Evolutionary conservation across 2,888 invertebrate species (phyloP), one percentile per base, ranked within the genome.

Genomic region (Drosophila nigricruria): DNA sequence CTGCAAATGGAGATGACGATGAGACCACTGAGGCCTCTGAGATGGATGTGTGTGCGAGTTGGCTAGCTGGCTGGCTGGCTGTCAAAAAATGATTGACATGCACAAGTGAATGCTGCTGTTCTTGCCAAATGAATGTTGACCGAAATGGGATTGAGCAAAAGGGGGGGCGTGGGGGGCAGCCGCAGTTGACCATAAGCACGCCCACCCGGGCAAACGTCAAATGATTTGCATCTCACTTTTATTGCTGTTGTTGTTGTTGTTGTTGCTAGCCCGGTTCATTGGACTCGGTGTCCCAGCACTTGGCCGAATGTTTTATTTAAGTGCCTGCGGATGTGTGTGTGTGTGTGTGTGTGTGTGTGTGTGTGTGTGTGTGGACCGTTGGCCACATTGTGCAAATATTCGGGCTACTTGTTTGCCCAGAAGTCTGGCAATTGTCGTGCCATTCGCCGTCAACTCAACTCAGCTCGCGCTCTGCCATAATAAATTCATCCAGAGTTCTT

Each of bases 71-170:
- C 81, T 62, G 67, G 73, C 50, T 70, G 64, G 57, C 81, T 87
- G 89, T 89, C 84, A 87, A 70, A 77, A 82, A 73, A 68, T 87
- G 84, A 85, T 85, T 85, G 84, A 84, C 84, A 87, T 76, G 84
- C 88, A 85, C 84, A 85, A 85, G 84, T 89, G 84, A 83, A 79
- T 82, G 67, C 72, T 34, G 20, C 77, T 69, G 56, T 60, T 45
- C 36, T 45, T 77, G 77, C 79, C 79, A 77, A 77, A 70, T 81
- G 70, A 67, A 68, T 81, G 81, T 73, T 81, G 81, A 79, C 81
- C 81, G 82, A 82, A 82, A 67, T 82, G 68, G 58, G 63, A 58
- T 34, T 25, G 43, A 36, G 50, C 36, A 9, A 16, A 5, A 4
- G 18, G 18, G 1, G 40, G 18, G 23, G n/a, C 0, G 14, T 6